Evolutionary conservation across 2,888 invertebrate genomes (phyloP).

Genomic region (Pollenia angustigena): DNA sequence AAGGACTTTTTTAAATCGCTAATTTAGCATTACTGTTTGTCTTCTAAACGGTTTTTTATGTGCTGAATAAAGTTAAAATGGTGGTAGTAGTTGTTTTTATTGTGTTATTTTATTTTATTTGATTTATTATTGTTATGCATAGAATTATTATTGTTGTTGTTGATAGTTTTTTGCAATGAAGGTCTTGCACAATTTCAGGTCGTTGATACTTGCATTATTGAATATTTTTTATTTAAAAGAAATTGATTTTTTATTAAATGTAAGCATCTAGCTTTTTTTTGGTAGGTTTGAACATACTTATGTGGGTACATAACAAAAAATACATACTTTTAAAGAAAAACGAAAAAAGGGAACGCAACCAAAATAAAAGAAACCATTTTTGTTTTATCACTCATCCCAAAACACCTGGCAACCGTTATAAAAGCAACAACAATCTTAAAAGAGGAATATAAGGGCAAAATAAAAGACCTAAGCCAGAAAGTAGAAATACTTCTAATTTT

Average conservation of each 20-base stretch:
- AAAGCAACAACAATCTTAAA: constrained; percentile 46
- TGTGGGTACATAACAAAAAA: neutral
- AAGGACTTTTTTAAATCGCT: constrained; percentile 1
- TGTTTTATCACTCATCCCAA: constrained; percentile 49
- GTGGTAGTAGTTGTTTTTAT: constrained; percentile 4
- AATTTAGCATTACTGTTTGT: neutral
- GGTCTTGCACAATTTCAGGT: constrained; percentile 68
- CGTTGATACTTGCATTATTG: constrained; percentile 68
- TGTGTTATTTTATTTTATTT: constrained; percentile 15
- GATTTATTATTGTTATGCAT: constrained; percentile 29
- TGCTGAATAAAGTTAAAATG: constrained; percentile 14
- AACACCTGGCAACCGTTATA: constrained; percentile 64
- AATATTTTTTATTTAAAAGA: constrained; percentile 1
- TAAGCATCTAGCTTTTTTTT: neutral
- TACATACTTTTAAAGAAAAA: constrained; percentile 7
- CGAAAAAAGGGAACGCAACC: constrained; percentile 9
- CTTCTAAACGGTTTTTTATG: constrained; percentile 1
- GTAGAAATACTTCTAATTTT: constrained; percentile 35
- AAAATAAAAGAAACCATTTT: constrained; percentile 42
- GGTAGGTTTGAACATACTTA: neutral
- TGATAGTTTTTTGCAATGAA: constrained; percentile 35
- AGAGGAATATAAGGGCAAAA: constrained; percentile 51
- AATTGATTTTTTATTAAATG: constrained; percentile 2
- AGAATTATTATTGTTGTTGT: constrained; percentile 27
- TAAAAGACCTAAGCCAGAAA: constrained; percentile 35